Conservation (phyloP, 2,113 vertebrate species). For the Astur gentilis region DNA sequence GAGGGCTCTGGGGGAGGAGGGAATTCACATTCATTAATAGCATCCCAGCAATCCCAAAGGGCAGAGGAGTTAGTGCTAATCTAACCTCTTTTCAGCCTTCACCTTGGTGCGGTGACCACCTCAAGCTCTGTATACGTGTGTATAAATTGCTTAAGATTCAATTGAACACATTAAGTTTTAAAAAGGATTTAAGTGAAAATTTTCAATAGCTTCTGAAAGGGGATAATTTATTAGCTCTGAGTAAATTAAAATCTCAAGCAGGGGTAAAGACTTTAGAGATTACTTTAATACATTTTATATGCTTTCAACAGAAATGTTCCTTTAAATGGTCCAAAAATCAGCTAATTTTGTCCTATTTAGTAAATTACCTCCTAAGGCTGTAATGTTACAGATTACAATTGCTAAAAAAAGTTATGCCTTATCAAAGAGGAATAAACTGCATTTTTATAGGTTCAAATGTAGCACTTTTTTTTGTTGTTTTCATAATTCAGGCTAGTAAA, state of each 20-base stretch:
- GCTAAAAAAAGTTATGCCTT: conserved; percentile 59
- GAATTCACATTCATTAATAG: conserved; percentile 87
- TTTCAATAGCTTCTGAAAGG: conserved; percentile 76
- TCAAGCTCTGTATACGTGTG: conserved; percentile 64
- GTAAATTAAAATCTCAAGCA: conserved; percentile 83
- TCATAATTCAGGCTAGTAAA: conserved; percentile 61
- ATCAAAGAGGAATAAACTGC: conserved; percentile 54
- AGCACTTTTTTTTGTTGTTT: not conserved
- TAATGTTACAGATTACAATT: conserved; percentile 73
- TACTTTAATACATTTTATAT: conserved; percentile 78
- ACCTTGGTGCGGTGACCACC: conserved; percentile 79
- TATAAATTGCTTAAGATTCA: conserved; percentile 74
- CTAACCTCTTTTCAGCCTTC: conserved; percentile 85
- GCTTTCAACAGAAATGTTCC: conserved; percentile 73
- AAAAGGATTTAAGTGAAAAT: conserved; percentile 75
- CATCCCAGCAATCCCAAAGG: conserved; percentile 77
- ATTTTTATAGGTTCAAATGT: conserved; percentile 61
- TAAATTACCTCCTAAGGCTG: conserved; percentile 79
- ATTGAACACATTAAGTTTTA: conserved; percentile 74
- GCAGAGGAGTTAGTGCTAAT: conserved; percentile 74
- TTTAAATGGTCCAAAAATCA: conserved; percentile 77
- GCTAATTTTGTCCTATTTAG: conserved; percentile 79
- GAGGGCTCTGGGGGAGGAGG: conserved; percentile 63
- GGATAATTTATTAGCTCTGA: conserved; percentile 79
- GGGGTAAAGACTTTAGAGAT: conserved; percentile 79